Evolutionary conservation across 2,113 vertebrate genomes (phyloP).

Genomic region (Ia io): DNA sequence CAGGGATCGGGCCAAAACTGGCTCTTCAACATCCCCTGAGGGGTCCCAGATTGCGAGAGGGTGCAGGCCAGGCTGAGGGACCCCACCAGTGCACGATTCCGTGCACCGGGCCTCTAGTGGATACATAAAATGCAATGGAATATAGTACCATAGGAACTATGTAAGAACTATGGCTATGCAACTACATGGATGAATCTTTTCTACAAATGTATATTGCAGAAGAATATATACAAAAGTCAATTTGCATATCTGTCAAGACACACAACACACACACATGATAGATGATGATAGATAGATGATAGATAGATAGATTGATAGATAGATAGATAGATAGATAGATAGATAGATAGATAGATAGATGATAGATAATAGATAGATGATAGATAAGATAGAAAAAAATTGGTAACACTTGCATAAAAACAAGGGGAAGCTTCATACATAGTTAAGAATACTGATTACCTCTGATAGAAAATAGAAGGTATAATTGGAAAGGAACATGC

Average conservation of each 20-base stretch:
- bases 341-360: background rate
- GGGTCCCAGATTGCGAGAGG: too few relatives aligned
- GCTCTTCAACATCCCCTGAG: too few relatives aligned
- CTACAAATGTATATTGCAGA: background rate
- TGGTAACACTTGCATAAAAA: background rate
- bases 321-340: too few relatives aligned
- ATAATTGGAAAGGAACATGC: background rate
- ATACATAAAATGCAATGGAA: background rate
- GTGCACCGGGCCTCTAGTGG: background rate
- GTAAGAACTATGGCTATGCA: background rate
- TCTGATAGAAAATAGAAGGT: background rate
- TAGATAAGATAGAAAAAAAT: background rate
- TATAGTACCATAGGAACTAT: background rate
- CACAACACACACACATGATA: background rate
- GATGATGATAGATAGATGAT: too few relatives aligned
- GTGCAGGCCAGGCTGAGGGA: too few relatives aligned
- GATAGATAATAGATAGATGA: too few relatives aligned
- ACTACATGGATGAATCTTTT: background rate
- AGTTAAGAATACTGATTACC: background rate
- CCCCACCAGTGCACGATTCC: too few relatives aligned
- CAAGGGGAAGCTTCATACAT: background rate
- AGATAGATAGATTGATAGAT: too few relatives aligned
- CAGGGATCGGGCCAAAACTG: too few relatives aligned
- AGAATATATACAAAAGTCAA: background rate
- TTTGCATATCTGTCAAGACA: background rate